Evolutionary conservation across 2,888 invertebrate genomes (phyloP), one percentile per base, ranked within the genome.

Genomic region (Metellina segmentata): DNA sequence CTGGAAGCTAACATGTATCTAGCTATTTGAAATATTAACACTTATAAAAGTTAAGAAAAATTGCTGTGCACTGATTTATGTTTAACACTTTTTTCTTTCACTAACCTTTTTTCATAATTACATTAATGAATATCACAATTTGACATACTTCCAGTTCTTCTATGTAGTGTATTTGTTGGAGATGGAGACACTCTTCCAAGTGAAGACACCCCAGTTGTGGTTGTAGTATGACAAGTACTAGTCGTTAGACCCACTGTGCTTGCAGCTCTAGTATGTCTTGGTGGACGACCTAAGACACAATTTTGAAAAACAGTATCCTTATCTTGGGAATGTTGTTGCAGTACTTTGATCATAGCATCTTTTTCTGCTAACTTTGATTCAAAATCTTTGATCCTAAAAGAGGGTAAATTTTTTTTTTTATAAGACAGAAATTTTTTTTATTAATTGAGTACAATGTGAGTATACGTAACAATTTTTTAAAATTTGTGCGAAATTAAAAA

Each of bases 341-440:
- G 96, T 48, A 98, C 97, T 94, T 97, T 96, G 94, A 98, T 97
- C 97, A 98, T 97, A 0, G 98, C 98, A 94, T 98, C 98, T 90
- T 97, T 96, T 95, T 98, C 98, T 0, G 97, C 97, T 89, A 98
- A 96, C 94, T 98, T 97, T 6, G 97, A 97, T 95, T 98, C 98
- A 93, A 98, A 95, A 95, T 97, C 97, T 95, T 98, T 98, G 94
- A 97, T 96, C 94, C 95, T 95, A 94, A 6, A 77, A 72, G 20
- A 61, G 71, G 61, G 16, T 5, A 61, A 61, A 61, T 1, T 13
- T 4, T 61, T 53, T 61, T 0, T 61, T 61, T 61, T 9, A 9
- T 61, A 61, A 61, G 13, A 9, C 9, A 8, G 5, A 61, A 61
- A 61, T 7, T 2, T 4, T 34, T 2, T 4, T 34, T 2, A 34